A percentile compares a stretch with the other conserved stretches of the same genome.
Conservation (phyloP, 2,797 vertebrate species). For the Luscinia megarhynchos region DNA sequence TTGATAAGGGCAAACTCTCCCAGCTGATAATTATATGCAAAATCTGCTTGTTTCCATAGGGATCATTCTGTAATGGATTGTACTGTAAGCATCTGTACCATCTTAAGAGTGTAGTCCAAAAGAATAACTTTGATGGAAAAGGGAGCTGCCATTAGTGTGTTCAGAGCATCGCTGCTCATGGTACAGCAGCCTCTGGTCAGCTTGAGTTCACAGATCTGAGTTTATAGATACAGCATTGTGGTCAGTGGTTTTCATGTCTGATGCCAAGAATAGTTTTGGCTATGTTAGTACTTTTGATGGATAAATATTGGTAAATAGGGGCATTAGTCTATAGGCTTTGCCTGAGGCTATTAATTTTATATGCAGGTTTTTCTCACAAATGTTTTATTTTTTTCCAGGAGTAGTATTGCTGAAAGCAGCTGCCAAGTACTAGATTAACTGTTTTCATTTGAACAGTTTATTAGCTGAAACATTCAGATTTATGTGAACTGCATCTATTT, state of each 20-base stretch:
- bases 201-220: neutral
- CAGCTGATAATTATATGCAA: neutral
- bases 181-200: neutral
- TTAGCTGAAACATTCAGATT: slow-evolving; percentile 15
- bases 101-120: neutral
- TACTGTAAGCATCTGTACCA: neutral
- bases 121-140: neutral
- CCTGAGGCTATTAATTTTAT: neutral
- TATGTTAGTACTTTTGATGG: neutral
- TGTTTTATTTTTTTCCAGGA: neutral
- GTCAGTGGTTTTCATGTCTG: neutral
- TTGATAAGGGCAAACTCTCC: neutral
- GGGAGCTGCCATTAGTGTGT: too few species aligned
- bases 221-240: neutral
- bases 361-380: neutral
- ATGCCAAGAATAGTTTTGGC: neutral
- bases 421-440: slow-evolving; percentile 11
- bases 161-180: rapidly evolving
- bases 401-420: neutral
- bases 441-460: slow-evolving; percentile 40
- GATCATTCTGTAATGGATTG: neutral
- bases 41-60: neutral
- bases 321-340: neutral
- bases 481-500: slow-evolving; percentile 8
- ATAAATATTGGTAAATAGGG: neutral